These are phyloP conservation scores for Melanostigma gelatinosum DNA, from an alignment of 2,113 vertebrate species.

Conservation along the genomic window DNA sequence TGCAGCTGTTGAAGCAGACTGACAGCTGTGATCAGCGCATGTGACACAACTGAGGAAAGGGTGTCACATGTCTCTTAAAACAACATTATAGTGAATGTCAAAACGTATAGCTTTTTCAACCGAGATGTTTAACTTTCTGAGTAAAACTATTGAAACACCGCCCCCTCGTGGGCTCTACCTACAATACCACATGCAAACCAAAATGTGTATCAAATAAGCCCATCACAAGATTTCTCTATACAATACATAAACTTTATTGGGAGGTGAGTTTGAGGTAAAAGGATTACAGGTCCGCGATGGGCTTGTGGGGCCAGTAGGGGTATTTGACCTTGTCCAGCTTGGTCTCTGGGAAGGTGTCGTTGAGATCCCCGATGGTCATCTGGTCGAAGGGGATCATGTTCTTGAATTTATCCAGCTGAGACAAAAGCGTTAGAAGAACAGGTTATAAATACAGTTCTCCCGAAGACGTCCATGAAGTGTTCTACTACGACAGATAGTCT, in stretches of 20 bases:
- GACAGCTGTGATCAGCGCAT: too few relatives aligned
- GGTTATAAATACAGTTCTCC: not conserved
- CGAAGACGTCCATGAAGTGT: too few relatives aligned
- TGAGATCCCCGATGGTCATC: conserved; percentile 92
- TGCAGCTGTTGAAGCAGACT: too few relatives aligned
- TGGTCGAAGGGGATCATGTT: conserved; percentile 96
- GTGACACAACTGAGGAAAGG: too few relatives aligned
- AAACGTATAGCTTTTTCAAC: not conserved
- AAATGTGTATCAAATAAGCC: conserved; percentile 8
- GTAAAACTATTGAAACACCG: conserved; percentile 6
- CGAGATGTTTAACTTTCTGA: not conserved
- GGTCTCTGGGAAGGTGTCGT: conserved; percentile 88
- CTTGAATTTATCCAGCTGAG: conserved; percentile 87
- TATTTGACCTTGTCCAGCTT: conserved; percentile 90
- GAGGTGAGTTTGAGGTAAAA: conserved; percentile 22
- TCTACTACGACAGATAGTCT: conserved; percentile 44
- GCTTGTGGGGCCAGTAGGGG: conserved; percentile 92
- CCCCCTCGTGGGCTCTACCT: conserved; percentile 39
- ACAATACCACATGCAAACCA: not conserved
- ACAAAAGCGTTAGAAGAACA: not conserved
- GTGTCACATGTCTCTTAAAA: too few relatives aligned
- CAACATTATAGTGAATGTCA: not conserved
- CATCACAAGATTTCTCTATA: conserved; percentile 39
- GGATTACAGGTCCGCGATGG: conserved; percentile 87
- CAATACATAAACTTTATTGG: conserved; percentile 77